Evolutionary conservation across 92 coral and sea anemone species (phyloP), one percentile per base, ranked within the genome.

Genomic region (Heteractis magnifica): DNA sequence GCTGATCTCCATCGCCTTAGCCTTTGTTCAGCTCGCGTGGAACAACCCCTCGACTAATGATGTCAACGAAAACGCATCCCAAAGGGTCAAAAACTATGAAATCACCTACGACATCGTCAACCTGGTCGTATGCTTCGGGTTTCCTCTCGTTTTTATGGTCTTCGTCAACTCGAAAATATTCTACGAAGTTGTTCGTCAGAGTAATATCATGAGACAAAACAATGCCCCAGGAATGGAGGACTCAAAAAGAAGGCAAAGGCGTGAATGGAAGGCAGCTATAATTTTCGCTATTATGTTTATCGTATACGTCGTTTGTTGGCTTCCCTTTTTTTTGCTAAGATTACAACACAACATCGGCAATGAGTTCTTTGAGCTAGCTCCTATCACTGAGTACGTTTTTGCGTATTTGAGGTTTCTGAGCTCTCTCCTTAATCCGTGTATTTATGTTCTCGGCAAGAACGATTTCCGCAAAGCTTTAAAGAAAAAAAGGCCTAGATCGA

Each of bases 21-120:
- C 90, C 49, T 87, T 89, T 20, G 78, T 93, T 15, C 98, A 93
- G 65, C 88, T 91, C 19, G 58, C 70, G 20, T 93, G 98, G 98
- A 70, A 83, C 50, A 70, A 62, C 75, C 56, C 90, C 4, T 12
- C 73, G 14, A 53, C 15, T 76, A 34, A 16, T 10, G 90, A 83
- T 12, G 76, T 68, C 19, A 20, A 23, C 12, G 86, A 77, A 3
- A 82, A 85, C 13, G 76, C 76, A 74, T 84, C 86, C 1, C 64
- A 56, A 70, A 64, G 84, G 26, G 44, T 34, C 21, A 52, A 4
- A 48, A 50, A 56, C 9, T 70, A 11, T 14, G 71, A 84, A 18
- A 52, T 92, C 8, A 70, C 76, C 26, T 90, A 71, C 77, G 96
- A 92, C 86, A 85, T 90, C 51, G 71, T 88, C 77, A 88, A 86